Base-by-base conservation (phyloP, 2,888 invertebrate genomes). In the Balanococcus diminutus region DNA sequence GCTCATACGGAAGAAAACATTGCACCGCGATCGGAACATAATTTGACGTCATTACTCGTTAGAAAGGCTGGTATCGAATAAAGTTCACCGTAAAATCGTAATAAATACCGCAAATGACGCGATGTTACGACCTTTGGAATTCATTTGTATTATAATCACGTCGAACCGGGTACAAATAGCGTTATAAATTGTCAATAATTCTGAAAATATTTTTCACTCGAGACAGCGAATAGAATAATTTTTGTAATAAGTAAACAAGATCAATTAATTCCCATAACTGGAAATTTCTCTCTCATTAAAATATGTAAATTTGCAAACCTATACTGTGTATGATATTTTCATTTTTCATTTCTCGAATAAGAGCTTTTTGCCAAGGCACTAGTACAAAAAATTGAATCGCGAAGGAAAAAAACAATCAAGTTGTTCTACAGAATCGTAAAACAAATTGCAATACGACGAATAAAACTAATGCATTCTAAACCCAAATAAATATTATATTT, bases 131-230 rank as follows among this genome's bases (percentile, higher is more conserved):
- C 61, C 61, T 67, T 67, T 67, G 28, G 61, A 67, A 25, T 67
- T 67, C 22, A 67, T 67, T 67, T 67, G 28, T 67, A 51, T 51
- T 51, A 51, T 67, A 67, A 67, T 28, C n/a, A 67, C 25, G 61
- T 67, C n/a, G 61, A 67, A 25, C 28, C 28, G n/a, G 11, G 9
- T 67, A 28, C 61, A 67, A 67, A 67, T 25, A 28, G 61, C 51
- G 8, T 51, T 67, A 67, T 67, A 67, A 67, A 67, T 67, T 67
- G 61, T 67, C 61, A 67, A 67, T 67, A 67, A 67, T 28, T 67
- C 6, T 67, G 28, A 67, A n/a, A 67, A 67, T 67, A 67, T 67
- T 67, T 67, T 67, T 67, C 28, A 67, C 2, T 67, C 28, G 61
- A 51, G 51, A 51, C 51, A 19, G 19, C 51, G 61, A 61, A 16